Evolutionary conservation across 1,140 invertebrate species (phyloP), one percentile per base, ranked within the genome.

Genomic region (Halictus rubicundus): DNA sequence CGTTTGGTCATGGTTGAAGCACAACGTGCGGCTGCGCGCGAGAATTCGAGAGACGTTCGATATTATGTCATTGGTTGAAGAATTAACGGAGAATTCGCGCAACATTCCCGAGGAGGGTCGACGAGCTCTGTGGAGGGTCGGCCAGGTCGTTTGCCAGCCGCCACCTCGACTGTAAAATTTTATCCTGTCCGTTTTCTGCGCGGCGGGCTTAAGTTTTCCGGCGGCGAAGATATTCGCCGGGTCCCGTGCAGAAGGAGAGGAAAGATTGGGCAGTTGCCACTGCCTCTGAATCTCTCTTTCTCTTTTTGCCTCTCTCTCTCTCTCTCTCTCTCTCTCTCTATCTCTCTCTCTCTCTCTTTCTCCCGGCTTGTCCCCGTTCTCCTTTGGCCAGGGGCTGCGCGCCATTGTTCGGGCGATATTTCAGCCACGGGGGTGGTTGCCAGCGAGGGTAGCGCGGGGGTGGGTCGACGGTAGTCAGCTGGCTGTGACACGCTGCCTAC

Each of bases 351-450:
- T 61, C 42, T 59, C 75, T 59, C 68, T 39, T 70, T 84, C 74
- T 75, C 57, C 71, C 63, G 68, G 46, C 61, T 57, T 6, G 8
- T 57, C 54, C 49, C n/a, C 54, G n/a, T 57, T n/a, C 54, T 57
- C n/a, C 54, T 57, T 83, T 59, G 66, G 76, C 74, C 64, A 61
- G 61, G 75, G 64, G 79, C 82, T 81, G 90, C 63, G 78, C 90
- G 89, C 90, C 89, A 93, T 93, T 93, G 92, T 93, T 93, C 90
- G 84, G 83, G 90, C 89, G 88, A 93, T 93, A 93, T 93, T 93
- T 93, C 89, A 93, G 88, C 87, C 68, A 84, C 88, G 87, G 88
- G 85, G 87, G 86, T 89, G 87, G 90, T 79, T 84, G 86, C 77
- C 83, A 77, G 84, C 1, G 79, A 68, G 79, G 68, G 69, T 60